These are phyloP conservation scores for Cynaeus angustus DNA, from an alignment of 2,888 invertebrate genomes.

Conservation along the genomic window DNA sequence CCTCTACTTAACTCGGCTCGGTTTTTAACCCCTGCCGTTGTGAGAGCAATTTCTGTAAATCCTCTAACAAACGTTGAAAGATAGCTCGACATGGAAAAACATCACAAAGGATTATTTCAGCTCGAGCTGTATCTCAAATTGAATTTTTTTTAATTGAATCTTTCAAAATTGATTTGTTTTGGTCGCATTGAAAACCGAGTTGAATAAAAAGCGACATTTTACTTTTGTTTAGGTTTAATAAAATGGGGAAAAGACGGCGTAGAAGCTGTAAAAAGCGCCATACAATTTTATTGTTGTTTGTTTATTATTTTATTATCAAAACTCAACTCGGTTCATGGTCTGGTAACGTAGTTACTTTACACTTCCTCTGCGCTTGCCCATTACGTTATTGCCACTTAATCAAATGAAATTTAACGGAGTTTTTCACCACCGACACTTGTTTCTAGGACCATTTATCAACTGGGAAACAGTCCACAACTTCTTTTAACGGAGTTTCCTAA, in stretches of 20 bases:
- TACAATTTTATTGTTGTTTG: constrained; percentile 8
- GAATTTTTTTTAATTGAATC: constrained; percentile 30
- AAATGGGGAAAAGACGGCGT: background rate
- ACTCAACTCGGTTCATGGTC: background rate
- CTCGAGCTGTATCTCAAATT: constrained; percentile 11
- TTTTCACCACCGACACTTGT: constrained; percentile 11
- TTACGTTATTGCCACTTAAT: constrained; percentile 14
- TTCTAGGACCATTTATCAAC: constrained; percentile 4
- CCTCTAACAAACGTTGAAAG: background rate
- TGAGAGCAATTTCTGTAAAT: constrained; percentile 2
- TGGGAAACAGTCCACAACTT: background rate
- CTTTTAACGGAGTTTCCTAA: constrained; percentile 1
- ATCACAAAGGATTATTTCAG: constrained; percentile 22
- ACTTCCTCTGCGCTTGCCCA: constrained; percentile 1
- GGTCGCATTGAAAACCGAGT: constrained; percentile 9
- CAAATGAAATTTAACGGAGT: constrained; percentile 7
- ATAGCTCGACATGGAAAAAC: constrained; percentile 11
- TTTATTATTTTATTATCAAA: constrained; percentile 8
- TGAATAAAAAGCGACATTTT: constrained; percentile 14
- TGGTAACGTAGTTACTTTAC: background rate
- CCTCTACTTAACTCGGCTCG: background rate
- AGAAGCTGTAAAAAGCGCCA: background rate
- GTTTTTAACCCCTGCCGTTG: background rate
- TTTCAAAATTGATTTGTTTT: constrained; percentile 31
- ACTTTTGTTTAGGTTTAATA: constrained; percentile 21